Evolutionary conservation across 2,888 invertebrate species (phyloP).

Genomic region (Lasioglossum calceatum): DNA sequence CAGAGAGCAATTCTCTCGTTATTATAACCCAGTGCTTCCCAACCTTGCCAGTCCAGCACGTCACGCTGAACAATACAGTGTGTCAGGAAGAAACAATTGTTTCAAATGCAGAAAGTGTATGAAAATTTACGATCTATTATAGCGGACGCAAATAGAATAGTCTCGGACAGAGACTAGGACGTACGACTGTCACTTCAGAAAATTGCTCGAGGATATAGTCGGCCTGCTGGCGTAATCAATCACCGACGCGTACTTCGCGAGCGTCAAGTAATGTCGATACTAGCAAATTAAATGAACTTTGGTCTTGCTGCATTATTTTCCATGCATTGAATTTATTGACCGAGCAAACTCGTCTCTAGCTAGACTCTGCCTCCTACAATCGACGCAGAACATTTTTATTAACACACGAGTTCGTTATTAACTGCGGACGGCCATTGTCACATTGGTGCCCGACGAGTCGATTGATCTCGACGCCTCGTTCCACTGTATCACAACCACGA

Average conservation of each 20-base stretch:
- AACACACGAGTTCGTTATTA: background rate
- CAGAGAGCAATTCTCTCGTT: constrained; percentile 65
- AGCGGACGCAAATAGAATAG: too few species aligned
- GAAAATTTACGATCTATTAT: too few species aligned
- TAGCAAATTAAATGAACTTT: background rate
- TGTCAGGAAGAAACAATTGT: too few species aligned
- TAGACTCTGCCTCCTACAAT: too few species aligned
- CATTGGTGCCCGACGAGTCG: background rate
- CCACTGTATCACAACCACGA: constrained; percentile 4
- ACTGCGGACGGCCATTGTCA: background rate
- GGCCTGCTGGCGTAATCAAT: background rate
- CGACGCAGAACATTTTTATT: too few species aligned
- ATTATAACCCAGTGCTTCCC: background rate
- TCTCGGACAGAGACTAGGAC: too few species aligned
- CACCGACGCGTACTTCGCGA: background rate
- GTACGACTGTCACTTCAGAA: background rate
- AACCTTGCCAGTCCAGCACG: background rate
- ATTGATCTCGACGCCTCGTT: background rate
- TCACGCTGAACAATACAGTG: too few species aligned
- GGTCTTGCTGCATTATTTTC: background rate
- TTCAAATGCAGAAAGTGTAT: too few species aligned
- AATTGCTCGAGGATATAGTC: background rate
- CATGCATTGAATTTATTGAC: background rate
- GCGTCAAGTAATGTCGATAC: too few species aligned
- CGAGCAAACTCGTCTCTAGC: background rate